A percentile compares a stretch with the other conserved stretches of the same genome.
These are phyloP conservation scores for Porites cylindrica DNA, from an alignment of 92 coral and sea anemone genomes.

Conservation along the genomic window DNA sequence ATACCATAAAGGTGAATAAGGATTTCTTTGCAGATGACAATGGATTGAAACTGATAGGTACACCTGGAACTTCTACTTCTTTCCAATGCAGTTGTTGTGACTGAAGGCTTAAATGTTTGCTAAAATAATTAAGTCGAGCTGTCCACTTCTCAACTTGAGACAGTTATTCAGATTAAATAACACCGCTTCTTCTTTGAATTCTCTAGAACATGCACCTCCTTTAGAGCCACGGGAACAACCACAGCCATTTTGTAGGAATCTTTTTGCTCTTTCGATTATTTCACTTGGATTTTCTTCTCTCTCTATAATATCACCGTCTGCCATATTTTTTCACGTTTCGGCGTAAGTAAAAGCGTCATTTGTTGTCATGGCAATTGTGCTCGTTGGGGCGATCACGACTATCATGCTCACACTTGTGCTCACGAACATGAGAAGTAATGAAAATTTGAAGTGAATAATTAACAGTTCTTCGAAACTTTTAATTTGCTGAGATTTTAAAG, in stretches of 20 bases:
- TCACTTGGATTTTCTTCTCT: constrained; percentile 10
- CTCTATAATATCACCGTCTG: constrained; percentile 23
- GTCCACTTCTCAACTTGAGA: constrained; percentile 20
- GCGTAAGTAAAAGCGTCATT: constrained; percentile 1
- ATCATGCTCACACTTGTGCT: not conserved
- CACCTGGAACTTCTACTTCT: not conserved
- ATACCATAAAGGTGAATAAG: not conserved
- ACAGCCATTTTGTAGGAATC: constrained; percentile 35
- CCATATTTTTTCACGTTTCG: not conserved
- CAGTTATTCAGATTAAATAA: constrained; percentile 30
- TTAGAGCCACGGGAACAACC: constrained; percentile 33
- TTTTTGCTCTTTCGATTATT: constrained; percentile 13
- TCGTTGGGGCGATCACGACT: too few species aligned
- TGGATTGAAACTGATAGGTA: not conserved
- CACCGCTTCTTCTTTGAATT: constrained; percentile 25
- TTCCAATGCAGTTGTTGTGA: not conserved
- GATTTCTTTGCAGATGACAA: not conserved
- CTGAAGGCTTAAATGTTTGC: constrained; percentile 18
- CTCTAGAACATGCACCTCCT: constrained; percentile 34
- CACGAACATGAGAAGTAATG: not conserved
- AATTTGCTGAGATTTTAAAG: too few species aligned
- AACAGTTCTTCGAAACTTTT: not conserved
- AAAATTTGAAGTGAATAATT: not conserved
- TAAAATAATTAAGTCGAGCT: constrained; percentile 24
- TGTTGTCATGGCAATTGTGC: constrained; percentile 9